Evolutionary conservation across 2,888 invertebrate species (phyloP), one percentile per base, ranked within the genome.

Genomic region (Scrobipalpa costella): DNA sequence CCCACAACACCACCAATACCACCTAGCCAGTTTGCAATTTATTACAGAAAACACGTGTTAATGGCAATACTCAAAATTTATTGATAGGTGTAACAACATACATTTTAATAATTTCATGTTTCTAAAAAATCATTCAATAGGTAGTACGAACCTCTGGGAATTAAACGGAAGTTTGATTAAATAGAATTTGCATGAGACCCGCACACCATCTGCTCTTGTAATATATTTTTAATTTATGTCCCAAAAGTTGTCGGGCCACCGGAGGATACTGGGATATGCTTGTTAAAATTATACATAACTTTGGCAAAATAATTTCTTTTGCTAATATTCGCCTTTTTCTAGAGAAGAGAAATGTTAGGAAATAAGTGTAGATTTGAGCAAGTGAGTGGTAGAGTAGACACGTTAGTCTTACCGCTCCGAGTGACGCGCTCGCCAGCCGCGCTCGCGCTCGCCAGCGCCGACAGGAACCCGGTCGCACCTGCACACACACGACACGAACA

Each of bases 141-240:
- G 74, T 75, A 75, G 71, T 70, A 72, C 67, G 69, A 69, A 59
- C 19, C 19, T 52, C 8, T 27, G 60, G 71, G 73, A 70, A 69
- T 69, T 71, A 70, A 64, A 72, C 68, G 66, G 73, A 80, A 81
- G 78, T 80, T 88, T 85, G 87, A 88, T 89, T 85, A 86, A 87
- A 87, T 80, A 74, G 81, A 81, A 88, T 88, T 88, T 86, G 81
- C 87, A 85, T 87, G 79, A 80, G 79, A 72, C 75, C 81, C 78
- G 77, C 69, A 74, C 75, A 72, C 78, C 88, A 85, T 85, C 86
- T 87, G 88, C 75, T 76, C 77, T 75, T 76, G 77, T 85, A 85
- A 87, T 87, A 87, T 86, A 86, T 88, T 87, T 88, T 87, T 88
- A 88, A 89, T 89, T 88, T 87, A 87, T 87, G 81, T 84, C 81